Evolutionary conservation across 1,140 invertebrate species (phyloP).

Genomic region (Drosophila sechellia): DNA sequence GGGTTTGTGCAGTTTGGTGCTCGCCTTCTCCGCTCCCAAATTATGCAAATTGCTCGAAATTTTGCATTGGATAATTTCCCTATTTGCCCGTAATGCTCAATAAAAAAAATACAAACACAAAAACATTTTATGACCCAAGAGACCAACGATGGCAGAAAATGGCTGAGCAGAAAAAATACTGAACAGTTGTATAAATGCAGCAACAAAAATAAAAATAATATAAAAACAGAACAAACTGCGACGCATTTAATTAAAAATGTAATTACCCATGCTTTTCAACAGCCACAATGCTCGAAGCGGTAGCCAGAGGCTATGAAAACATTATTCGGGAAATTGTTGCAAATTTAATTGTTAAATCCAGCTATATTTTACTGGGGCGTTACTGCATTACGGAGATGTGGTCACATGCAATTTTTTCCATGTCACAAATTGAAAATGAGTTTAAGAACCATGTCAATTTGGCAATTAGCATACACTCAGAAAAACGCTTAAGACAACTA

Average conservation of each 20-base stretch:
- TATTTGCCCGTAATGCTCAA: conserved; percentile 45
- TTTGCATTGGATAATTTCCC: conserved; percentile 50
- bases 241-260: conserved; percentile 52
- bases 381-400: not conserved
- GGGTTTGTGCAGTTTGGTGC: conserved; percentile 23
- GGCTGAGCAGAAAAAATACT: conserved; percentile 24
- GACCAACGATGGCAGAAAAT: conserved; percentile 22
- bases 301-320: conserved; percentile 17
- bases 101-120: conserved; percentile 27
- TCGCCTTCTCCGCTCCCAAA: conserved; percentile 4
- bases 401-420: not conserved
- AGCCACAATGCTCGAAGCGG: conserved; percentile 25
- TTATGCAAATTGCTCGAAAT: conserved; percentile 45
- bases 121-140: conserved; percentile 29
- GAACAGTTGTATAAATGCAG: conserved; percentile 35
- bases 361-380: conserved; percentile 1
- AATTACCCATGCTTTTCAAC: conserved; percentile 39
- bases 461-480: not conserved
- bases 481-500: not conserved
- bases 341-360: conserved; percentile 34
- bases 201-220: conserved; percentile 40
- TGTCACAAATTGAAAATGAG: not conserved
- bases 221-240: conserved; percentile 33
- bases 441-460: not conserved
- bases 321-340: conserved; percentile 10